These are phyloP conservation scores for Leptinotarsa texana DNA, from an alignment of 1,140 invertebrate genomes.

Conservation along the genomic window DNA sequence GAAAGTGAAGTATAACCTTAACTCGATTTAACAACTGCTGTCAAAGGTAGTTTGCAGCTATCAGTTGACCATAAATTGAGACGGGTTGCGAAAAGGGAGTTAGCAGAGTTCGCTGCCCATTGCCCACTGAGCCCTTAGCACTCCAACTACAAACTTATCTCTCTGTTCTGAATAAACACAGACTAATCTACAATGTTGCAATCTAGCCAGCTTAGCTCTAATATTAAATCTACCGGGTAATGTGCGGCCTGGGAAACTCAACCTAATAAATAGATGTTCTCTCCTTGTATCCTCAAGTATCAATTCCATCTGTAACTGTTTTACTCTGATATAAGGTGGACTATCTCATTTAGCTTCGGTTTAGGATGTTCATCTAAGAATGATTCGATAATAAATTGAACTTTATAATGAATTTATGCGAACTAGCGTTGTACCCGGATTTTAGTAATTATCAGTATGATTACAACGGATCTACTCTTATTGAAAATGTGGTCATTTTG, in stretches of 20 bases:
- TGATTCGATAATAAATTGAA: neutral
- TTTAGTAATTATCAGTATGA: too few species aligned
- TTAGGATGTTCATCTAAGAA: neutral
- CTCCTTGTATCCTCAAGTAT: conserved; percentile 23
- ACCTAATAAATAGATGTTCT: conserved; percentile 35
- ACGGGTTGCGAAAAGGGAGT: conserved; percentile 15
- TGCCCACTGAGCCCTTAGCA: conserved; percentile 18
- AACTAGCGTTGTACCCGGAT: too few species aligned
- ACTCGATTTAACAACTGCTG: neutral
- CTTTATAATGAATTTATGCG: conserved; percentile 2
- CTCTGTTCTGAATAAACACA: conserved; percentile 42
- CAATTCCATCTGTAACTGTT: conserved; percentile 19
- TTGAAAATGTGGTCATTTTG: too few species aligned
- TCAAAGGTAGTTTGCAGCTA: conserved; percentile 40
- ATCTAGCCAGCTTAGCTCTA: conserved; percentile 41
- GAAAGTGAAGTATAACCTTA: too few species aligned
- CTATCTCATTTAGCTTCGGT: neutral
- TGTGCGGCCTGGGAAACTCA: conserved; percentile 34
- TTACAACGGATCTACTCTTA: too few species aligned
- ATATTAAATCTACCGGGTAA: conserved; percentile 45
- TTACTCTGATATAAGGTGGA: conserved; percentile 6
- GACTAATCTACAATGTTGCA: conserved; percentile 47
- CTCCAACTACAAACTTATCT: conserved; percentile 36
- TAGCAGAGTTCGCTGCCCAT: conserved; percentile 18
- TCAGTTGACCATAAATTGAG: conserved; percentile 42